These are phyloP conservation scores for Ligdia adustata DNA, from an alignment of 2,888 invertebrate species.

Conservation along the genomic window DNA sequence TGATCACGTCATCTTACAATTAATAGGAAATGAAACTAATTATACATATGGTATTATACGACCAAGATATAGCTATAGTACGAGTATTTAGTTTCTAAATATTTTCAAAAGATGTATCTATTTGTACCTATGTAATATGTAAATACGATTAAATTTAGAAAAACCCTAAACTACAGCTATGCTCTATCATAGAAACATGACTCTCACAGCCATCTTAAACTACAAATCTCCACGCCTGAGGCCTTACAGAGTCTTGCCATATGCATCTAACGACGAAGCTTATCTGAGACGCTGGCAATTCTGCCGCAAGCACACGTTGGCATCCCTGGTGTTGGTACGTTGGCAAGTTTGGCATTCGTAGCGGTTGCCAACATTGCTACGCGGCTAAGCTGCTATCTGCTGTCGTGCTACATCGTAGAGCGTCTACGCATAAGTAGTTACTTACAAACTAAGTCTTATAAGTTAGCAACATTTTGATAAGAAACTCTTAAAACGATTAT, in stretches of 20 bases:
- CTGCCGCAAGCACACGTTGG: constrained; percentile 48
- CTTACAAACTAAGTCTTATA: constrained; percentile 40
- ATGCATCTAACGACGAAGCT: constrained; percentile 45
- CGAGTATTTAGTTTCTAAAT: no score
- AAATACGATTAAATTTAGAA: no score
- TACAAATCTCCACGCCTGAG: constrained; percentile 11
- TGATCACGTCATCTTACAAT: background rate
- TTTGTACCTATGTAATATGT: no score
- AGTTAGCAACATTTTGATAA: no score
- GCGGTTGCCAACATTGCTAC: constrained; percentile 74
- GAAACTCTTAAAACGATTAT: no score
- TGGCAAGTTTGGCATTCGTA: constrained; percentile 76
- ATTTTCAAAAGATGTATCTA: no score
- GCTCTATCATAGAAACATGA: background rate
- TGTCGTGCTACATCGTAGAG: constrained; percentile 67
- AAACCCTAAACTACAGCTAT: background rate
- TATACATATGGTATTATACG: background rate
- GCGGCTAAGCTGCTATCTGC: constrained; percentile 66
- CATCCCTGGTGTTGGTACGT: constrained; percentile 63
- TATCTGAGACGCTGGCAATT: constrained; percentile 20
- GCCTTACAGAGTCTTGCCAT: constrained; percentile 41
- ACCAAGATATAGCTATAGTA: no score
- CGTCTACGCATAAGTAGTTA: constrained; percentile 46
- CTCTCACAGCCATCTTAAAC: constrained; percentile 10
- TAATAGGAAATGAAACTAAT: background rate